phyloP scores from a whole-genome alignment of 2,113 vertebrate species.

The Phoenicopterus ruber region DNA sequence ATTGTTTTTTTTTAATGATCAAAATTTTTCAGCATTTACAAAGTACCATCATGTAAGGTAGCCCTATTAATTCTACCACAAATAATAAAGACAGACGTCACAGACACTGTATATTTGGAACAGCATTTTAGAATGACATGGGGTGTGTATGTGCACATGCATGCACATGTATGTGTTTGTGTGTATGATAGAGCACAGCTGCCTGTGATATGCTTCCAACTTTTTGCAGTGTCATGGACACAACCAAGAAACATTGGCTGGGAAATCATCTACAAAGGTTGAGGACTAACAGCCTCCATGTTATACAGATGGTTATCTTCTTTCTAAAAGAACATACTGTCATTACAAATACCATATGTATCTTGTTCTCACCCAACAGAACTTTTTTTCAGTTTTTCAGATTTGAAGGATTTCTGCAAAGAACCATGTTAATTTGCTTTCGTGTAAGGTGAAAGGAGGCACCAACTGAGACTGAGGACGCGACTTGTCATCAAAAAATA shows the following conservation, averaged over 20 bases:
- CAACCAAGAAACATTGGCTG: background rate
- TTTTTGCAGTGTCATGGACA: background rate
- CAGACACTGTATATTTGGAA: background rate
- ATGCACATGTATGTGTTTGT: background rate
- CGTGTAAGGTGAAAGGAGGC: background rate
- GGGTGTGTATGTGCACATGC: background rate
- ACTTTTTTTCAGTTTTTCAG: conserved; percentile 2
- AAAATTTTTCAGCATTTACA: background rate
- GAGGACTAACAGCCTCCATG: background rate
- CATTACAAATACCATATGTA: conserved; percentile 22
- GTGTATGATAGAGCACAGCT: background rate
- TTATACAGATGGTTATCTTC: conserved; percentile 19
- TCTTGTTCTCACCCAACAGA: conserved; percentile 14
- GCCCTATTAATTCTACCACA: background rate
- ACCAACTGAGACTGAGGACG: background rate
- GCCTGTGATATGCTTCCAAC: background rate
- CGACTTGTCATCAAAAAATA: background rate
- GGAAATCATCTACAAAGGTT: background rate
- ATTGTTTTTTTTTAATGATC: background rate
- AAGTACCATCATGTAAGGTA: background rate
- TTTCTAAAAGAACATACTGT: background rate
- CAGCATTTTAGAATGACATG: background rate
- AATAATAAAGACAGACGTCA: background rate
- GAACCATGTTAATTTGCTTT: background rate
- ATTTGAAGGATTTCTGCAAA: background rate